These are phyloP conservation scores for Stratiolaelaps scimitus DNA, from an alignment of 1,140 invertebrate species.

Conservation along the genomic window DNA sequence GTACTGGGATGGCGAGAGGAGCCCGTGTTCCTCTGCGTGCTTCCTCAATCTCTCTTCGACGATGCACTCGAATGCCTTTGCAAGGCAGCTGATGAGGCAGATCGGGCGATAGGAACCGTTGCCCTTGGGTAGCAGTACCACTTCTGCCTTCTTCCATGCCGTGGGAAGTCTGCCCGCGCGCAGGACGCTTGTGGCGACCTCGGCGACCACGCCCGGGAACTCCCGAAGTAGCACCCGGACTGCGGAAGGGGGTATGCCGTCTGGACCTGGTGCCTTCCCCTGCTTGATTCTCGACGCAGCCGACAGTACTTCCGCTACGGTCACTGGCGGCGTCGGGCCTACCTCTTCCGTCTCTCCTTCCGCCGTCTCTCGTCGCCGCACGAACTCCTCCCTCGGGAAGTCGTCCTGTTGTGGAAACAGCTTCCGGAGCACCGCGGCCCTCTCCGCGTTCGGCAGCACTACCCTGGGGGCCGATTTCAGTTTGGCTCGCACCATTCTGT, in stretches of 20 bases:
- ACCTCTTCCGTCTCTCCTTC: too few species aligned
- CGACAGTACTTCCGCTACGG: neutral
- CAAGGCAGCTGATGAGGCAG: neutral
- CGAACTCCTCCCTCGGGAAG: neutral
- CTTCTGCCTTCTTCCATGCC: neutral
- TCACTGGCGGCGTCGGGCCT: neutral
- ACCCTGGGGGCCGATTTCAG: neutral
- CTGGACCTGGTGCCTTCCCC: constrained; percentile 13
- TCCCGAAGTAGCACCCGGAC: neutral
- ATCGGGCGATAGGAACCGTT: neutral
- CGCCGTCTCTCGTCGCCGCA: neutral
- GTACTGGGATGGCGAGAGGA: too few species aligned
- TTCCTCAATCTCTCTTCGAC: neutral
- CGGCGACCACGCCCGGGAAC: neutral
- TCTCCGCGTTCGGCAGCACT: neutral
- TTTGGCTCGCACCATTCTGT: constrained; percentile 2
- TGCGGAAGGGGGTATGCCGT: neutral
- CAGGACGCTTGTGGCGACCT: neutral
- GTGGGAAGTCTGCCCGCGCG: neutral
- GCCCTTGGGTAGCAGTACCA: neutral
- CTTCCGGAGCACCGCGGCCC: neutral
- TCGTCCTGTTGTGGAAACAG: too few species aligned
- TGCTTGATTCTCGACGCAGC: neutral
- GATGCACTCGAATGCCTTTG: neutral
- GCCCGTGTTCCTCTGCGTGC: neutral